phyloP scores from a whole-genome alignment of 2,113 vertebrate genomes.

The Pluvianellus socialis region DNA sequence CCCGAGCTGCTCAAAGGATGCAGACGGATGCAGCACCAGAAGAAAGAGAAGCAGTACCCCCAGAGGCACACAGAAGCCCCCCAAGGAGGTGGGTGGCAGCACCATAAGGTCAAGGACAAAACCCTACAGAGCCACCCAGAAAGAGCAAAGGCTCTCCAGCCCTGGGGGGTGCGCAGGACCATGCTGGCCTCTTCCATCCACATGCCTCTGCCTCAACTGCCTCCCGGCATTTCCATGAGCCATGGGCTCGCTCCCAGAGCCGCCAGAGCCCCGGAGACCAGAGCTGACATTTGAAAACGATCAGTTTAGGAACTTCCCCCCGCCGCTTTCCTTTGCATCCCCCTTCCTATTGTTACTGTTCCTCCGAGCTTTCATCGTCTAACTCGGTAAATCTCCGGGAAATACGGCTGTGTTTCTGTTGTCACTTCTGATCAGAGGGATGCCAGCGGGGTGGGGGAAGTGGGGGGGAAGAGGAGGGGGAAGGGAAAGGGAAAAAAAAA shows the following conservation, averaged over 20 bases:
- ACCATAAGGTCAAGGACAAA: background rate
- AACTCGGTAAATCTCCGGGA: constrained; percentile 76
- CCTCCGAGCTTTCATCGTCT: constrained; percentile 72
- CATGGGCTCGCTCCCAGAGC: constrained; percentile 45
- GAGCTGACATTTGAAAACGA: constrained; percentile 76
- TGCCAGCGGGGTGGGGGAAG: constrained; percentile 44
- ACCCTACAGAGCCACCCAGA: background rate
- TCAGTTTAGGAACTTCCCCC: constrained; percentile 67
- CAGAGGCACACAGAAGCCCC: background rate
- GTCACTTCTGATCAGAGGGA: constrained; percentile 83
- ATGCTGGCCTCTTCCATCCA: background rate
- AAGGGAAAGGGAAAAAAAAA: constrained; percentile 12
- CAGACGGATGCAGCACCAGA: background rate
- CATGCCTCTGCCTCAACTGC: background rate
- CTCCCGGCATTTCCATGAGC: constrained; percentile 32
- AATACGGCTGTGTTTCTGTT: constrained; percentile 79
- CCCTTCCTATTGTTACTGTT: constrained; percentile 66
- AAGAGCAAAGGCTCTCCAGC: background rate
- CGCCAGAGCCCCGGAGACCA: constrained; percentile 20
- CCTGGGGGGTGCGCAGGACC: background rate
- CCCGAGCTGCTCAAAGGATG: background rate
- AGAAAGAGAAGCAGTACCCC: background rate
- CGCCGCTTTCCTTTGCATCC: background rate
- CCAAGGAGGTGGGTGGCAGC: background rate
- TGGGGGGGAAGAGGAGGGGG: background rate